Base-by-base conservation (phyloP, 37 sponge, comb jelly and placozoan species). In the Trichoplax adhaerens region DNA sequence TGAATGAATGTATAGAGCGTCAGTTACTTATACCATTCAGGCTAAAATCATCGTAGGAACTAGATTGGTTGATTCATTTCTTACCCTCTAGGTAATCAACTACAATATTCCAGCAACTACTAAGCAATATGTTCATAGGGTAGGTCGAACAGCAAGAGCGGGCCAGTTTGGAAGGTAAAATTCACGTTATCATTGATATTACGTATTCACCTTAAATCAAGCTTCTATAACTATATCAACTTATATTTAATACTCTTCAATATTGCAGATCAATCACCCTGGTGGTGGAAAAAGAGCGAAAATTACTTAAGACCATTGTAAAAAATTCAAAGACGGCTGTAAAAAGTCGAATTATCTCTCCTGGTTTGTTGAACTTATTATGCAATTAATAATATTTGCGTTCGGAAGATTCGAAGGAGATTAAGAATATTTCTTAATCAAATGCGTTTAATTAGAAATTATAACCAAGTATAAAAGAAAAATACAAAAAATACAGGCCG, bases 111-210 rank as follows among this genome's bases (percentile, higher is more conserved):
- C 99, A 29, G 74, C 90, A 3, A 79, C 83, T 12, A 63, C 86
- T 57, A 92, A 97, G 83, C 90, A 84, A 65, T 97, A 97, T 65
- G 88, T 97, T n/a, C 99, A 97, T 68, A 75, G 99, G 48, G 99
- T 97, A 56, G 99, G 99, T 3, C 59, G 99, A 56, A 97, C 99
- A 10, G 99, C 99, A 10, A 53, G 99, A 53, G 99, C 99, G 53
- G 94, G 99, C 46, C 74, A 80, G 65, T 76, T 71, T 68, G 99
- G 99, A 52, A 77, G 88, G 61, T 72, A 49, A 10, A 3, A n/a
- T 50, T 12, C 48, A 47, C 48, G 3, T 3, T 1, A 49, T 2
- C 66, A 2, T 1, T 54, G 50, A 51, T 50, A 10, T 52, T 72
- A 12, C 64, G 62, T 47, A 5, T 57, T 54, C 6, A 57, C 5